Percentiles rank a stretch among this genome's conserved stretches.
Conservation (phyloP, 2,888 invertebrate species). For the Cephus pulcher region DNA sequence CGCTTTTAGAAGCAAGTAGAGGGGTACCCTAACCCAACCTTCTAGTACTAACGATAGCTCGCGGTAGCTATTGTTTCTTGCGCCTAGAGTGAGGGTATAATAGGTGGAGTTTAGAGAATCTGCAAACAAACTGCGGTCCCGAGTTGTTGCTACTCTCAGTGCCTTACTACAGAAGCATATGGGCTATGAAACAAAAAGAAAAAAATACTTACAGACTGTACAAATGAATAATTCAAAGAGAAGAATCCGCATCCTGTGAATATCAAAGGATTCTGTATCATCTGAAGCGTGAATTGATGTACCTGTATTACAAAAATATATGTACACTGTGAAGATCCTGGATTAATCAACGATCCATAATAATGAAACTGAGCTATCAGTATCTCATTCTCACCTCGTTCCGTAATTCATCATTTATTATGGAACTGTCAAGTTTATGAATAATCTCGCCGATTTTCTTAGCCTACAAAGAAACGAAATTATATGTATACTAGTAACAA, state of each 20-base stretch:
- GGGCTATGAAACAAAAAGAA: neutral
- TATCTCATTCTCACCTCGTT: constrained; percentile 3
- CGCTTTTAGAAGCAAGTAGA: neutral
- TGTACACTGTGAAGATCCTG: neutral
- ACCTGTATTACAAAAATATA: constrained; percentile 11
- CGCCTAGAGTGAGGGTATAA: neutral
- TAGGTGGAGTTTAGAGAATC: neutral
- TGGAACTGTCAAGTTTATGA: constrained; percentile 48
- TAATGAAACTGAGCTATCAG: neutral
- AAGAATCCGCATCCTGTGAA: constrained; percentile 30
- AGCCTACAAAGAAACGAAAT: constrained; percentile 31
- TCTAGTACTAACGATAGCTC: neutral
- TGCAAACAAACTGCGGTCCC: neutral
- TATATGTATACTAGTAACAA: neutral
- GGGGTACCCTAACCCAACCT: neutral
- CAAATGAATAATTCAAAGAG: constrained; percentile 24
- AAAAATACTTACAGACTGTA: constrained; percentile 22
- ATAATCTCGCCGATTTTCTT: constrained; percentile 46
- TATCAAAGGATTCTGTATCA: constrained; percentile 27
- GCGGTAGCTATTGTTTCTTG: neutral
- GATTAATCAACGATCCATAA: neutral
- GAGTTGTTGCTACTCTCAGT: neutral
- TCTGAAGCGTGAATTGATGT: constrained; percentile 29
- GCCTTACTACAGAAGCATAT: neutral
- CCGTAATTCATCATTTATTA: constrained; percentile 15